Base-by-base conservation (phyloP, 2,888 invertebrate species). In the Lasioglossum malachurum region DNA sequence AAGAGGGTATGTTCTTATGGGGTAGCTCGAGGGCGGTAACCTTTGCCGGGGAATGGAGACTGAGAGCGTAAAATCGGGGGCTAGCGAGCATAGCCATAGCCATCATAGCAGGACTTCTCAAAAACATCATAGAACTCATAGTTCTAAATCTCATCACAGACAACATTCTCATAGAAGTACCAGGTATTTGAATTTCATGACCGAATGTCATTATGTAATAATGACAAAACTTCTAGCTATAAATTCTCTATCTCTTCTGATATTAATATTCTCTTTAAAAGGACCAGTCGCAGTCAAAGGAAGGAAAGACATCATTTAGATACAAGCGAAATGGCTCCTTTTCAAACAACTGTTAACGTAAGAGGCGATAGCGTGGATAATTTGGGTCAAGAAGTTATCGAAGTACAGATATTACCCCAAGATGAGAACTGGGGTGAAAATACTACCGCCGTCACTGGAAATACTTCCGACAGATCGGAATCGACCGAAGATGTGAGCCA, bases 341-440 rank as follows among this genome's bases (percentile, higher is more conserved):
- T 98, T 93, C 98, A 98, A 95, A 98, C 98, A 4, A 97, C 98
- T 83, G 98, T 98, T 0, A 98, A 98, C 90, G 96, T 98, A 86
- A 90, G 95, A 44, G 93, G 94, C 3, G 95, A 95, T 77, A 97
- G 97, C 92, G 97, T 97, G 35, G 98, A 98, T 89, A 98, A 97
- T 90, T 97, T 98, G 87, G 98, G 98, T 0, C 98, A 98, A 94
- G 98, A 99, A 95, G 98, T 98, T 19, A 99, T 99, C 75, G 99
- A 99, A 96, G 99, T 99, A 60, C 99, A 99, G 96, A 99, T 99
- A 90, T 96, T 99, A 83, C 99, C 99, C 0, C 98, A 99, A 96
- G 99, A 99, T 96, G 99, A 99, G 94, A 99, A 99, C 95, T 99
- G 99, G 99, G 99, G 98, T n/a, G 99, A 99, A 95, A 99, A 98